Base-by-base conservation (phyloP, 2,888 invertebrate species). In the Athalia circularis region DNA sequence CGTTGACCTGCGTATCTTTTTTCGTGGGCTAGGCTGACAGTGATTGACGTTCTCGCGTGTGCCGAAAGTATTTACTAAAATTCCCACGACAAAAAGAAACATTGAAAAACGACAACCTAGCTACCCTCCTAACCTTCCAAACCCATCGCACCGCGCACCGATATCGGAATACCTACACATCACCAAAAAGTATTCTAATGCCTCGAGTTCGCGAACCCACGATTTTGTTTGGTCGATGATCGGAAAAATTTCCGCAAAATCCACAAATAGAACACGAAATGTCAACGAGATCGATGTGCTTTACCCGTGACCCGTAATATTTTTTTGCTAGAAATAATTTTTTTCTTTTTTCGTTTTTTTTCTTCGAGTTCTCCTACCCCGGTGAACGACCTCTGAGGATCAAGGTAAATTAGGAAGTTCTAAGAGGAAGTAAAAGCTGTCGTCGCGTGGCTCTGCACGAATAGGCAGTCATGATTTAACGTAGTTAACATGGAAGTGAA, bases 11-110 rank as follows among this genome's bases (percentile, higher is more conserved):
- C 59, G 75, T n/a, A 62, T 75, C 75, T 75, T 75, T 75, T 75
- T 75, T 15, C 75, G 75, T 75, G 47, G 11, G 50, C 61, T 62
- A 62, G 59, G 59, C 47, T 75, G 75, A 75, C 75, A 75, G 62
- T 75, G 75, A 75, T 75, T 64, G 75, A 75, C 75, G 75, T 50
- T 62, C 75, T 75, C 75, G 75, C 75, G 75, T 75, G 75, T 75
- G 75, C 64, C 75, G 13, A 75, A 64, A 75, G 61, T 75, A 62
- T 75, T 75, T 64, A 75, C 72, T 50, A 75, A 70, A 75, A 75
- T 75, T 62, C 64, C 43, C 50, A 64, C 11, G 13, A 62, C 8
- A 61, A 74, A 75, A 48, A 75, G 62, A 11, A 15, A 75, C 50
- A 4, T n/a, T 59, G 72, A 72, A 6, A 72, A 72, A 72, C 59